These are phyloP conservation scores for Drosophila mimica DNA, from an alignment of 2,888 invertebrate species.

Conservation along the genomic window DNA sequence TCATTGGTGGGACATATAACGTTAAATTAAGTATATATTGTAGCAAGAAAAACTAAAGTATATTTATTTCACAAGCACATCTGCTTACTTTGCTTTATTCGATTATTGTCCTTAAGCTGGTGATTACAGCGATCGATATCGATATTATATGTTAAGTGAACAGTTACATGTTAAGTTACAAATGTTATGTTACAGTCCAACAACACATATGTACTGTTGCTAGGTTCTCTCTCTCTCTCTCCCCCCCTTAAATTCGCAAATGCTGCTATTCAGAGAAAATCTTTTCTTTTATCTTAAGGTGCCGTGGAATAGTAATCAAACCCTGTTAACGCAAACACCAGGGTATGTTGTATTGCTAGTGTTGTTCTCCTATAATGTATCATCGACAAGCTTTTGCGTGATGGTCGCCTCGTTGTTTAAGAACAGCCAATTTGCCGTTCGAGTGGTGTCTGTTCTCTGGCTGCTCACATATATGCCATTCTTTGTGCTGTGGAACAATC, in stretches of 20 bases:
- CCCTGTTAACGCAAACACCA: slow-evolving; percentile 89
- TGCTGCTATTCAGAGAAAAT: background rate
- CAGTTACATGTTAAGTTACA: too few relatives aligned
- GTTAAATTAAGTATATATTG: background rate
- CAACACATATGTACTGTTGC: background rate
- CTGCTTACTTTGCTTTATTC: background rate
- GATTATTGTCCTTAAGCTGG: background rate
- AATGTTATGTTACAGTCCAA: background rate
- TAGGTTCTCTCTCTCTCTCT: too few relatives aligned
- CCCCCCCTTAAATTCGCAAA: background rate
- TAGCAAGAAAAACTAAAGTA: background rate
- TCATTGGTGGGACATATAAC: background rate
- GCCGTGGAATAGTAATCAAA: slow-evolving; percentile 85
- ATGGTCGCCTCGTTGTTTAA: slow-evolving; percentile 91
- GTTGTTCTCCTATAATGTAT: slow-evolving; percentile 88
- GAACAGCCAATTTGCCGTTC: slow-evolving; percentile 90
- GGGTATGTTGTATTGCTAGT: slow-evolving; percentile 89
- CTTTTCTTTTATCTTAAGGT: slow-evolving; percentile 40
- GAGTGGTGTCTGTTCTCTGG: slow-evolving; percentile 90
- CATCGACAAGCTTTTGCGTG: slow-evolving; percentile 90
- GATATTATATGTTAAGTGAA: background rate
- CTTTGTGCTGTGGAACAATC: slow-evolving; percentile 86
- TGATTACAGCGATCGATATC: background rate
- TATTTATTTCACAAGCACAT: background rate
- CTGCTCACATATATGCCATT: slow-evolving; percentile 90